Conservation (phyloP, 2,113 vertebrate genomes). For the Thunnus maccoyii region DNA sequence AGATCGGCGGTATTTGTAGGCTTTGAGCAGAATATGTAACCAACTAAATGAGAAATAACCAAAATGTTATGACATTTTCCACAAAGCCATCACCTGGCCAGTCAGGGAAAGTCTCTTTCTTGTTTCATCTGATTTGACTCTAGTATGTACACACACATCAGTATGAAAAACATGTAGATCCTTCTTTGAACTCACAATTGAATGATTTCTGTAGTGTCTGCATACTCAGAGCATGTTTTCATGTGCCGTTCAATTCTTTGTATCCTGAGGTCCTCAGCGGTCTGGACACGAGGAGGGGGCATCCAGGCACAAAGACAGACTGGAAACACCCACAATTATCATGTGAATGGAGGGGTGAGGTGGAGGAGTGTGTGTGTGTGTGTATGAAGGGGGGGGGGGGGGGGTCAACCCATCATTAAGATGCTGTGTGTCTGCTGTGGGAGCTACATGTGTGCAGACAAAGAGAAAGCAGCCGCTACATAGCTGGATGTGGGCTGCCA, state of each 20-base stretch:
- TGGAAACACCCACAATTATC: conserved; percentile 68
- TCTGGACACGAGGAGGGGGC: neutral
- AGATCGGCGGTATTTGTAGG: too few relatives aligned
- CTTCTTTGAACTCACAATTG: neutral
- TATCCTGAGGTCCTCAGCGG: neutral
- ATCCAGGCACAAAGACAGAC: conserved; percentile 34
- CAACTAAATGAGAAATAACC: too few relatives aligned
- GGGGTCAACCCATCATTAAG: conserved; percentile 33
- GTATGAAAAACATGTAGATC: neutral
- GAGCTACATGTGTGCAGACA: conserved; percentile 65
- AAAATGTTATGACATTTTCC: too few relatives aligned
- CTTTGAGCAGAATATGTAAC: neutral
- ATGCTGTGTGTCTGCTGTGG: conserved; percentile 44
- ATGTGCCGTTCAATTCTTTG: neutral
- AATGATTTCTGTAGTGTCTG: neutral
- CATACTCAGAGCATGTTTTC: neutral
- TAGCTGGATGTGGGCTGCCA: conserved; percentile 30
- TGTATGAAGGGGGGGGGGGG: neutral
- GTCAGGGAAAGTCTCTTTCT: too few relatives aligned
- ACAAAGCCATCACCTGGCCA: too few relatives aligned
- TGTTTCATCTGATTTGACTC: neutral
- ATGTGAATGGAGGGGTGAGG: conserved; percentile 58
- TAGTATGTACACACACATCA: neutral
- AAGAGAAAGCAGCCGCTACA: conserved; percentile 55
- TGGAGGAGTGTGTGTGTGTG: conserved; percentile 8